phyloP scores from a whole-genome alignment of 2,888 invertebrate genomes.

The Drosophila borealis region DNA sequence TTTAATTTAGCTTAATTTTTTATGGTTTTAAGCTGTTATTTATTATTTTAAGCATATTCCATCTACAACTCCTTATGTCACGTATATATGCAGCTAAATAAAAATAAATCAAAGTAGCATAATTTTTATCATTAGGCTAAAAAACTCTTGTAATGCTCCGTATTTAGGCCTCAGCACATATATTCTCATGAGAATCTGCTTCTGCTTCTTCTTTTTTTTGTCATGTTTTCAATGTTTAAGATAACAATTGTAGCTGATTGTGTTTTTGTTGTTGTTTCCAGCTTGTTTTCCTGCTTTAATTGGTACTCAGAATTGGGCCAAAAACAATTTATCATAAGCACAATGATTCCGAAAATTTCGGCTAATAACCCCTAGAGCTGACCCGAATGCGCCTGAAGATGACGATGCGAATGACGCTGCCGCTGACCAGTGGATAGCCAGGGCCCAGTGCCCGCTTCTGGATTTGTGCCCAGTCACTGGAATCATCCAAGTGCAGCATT shows the following conservation, averaged over 20 bases:
- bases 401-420: conserved; percentile 17
- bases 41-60: background rate
- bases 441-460: conserved; percentile 4
- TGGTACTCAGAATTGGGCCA: conserved; percentile 74
- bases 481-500: conserved; percentile 76
- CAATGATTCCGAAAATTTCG: conserved; percentile 65
- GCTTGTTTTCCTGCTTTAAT: conserved; percentile 56
- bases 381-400: conserved; percentile 22
- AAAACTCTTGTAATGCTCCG: conserved; percentile 15
- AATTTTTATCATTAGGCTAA: conserved; percentile 2
- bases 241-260: conserved; percentile 48
- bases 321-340: conserved; percentile 70
- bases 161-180: conserved; percentile 6
- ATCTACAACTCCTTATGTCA: background rate
- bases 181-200: conserved; percentile 25
- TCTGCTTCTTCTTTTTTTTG: conserved; percentile 16
- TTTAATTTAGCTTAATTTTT: too few relatives aligned
- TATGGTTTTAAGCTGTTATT: too few relatives aligned
- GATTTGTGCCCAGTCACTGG: conserved; percentile 61
- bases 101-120: background rate
- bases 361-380: conserved; percentile 67
- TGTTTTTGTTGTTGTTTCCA: conserved; percentile 24
- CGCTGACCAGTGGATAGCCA: conserved; percentile 46
- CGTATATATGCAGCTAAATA: background rate
- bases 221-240: conserved; percentile 47